phyloP scores from a whole-genome alignment of 2,113 vertebrate species.

The Thymallus thymallus region DNA sequence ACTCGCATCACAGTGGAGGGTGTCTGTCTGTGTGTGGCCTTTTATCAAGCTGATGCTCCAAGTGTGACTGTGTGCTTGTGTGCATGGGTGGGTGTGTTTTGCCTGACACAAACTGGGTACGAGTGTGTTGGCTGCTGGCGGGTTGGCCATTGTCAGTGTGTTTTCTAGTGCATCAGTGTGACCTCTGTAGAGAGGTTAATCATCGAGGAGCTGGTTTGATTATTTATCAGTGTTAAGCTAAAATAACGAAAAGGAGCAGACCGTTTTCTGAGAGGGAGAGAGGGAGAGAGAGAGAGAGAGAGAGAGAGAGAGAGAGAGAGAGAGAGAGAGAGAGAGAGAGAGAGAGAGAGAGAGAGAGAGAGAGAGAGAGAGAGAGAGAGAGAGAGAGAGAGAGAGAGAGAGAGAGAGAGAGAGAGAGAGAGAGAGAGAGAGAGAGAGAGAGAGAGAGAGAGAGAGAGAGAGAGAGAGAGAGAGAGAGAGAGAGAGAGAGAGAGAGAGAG shows the following conservation, averaged over 20 bases:
- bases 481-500: too few relatives aligned
- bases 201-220: slow-evolving; percentile 46
- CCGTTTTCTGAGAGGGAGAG: too few relatives aligned
- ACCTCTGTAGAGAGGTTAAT: slow-evolving; percentile 44
- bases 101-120: neutral
- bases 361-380: neutral
- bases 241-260: slow-evolving; percentile 32
- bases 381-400: neutral
- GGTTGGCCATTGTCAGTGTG: neutral
- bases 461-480: neutral
- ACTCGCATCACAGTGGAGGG: slow-evolving; percentile 10
- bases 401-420: neutral
- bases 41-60: neutral
- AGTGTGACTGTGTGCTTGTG: neutral
- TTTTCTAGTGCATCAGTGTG: slow-evolving; percentile 16
- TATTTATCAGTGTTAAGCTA: slow-evolving; percentile 61
- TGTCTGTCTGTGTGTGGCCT: neutral
- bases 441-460: neutral
- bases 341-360: neutral
- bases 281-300: neutral
- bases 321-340: neutral
- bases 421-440: neutral
- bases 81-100: neutral
- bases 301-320: neutral
- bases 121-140: neutral